A percentile compares a stretch with the other conserved stretches of the same genome.
Conservation (phyloP, 1,140 invertebrate genomes). For the Heliconius eleuchia region DNA sequence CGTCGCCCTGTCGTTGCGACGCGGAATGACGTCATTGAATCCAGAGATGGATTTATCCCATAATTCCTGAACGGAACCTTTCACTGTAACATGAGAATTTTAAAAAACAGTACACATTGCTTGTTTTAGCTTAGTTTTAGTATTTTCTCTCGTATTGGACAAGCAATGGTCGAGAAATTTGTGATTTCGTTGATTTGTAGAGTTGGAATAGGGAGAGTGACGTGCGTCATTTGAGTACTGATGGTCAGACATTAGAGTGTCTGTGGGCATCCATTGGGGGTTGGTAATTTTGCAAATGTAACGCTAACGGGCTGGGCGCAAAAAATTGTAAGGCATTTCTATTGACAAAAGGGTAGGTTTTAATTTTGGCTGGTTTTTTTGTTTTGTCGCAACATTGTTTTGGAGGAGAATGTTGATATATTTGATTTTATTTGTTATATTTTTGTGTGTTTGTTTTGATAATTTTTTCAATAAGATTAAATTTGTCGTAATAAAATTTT, state of each 20-base stretch:
- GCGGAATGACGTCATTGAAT: constrained; percentile 75
- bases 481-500: background rate
- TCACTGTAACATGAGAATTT: background rate
- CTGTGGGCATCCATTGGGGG: constrained; percentile 53
- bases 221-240: constrained; percentile 75
- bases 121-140: background rate
- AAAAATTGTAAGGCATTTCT: constrained; percentile 66
- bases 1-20: constrained; percentile 70
- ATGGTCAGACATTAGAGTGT: constrained; percentile 76
- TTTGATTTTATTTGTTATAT: background rate
- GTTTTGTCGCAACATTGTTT: background rate
- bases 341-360: constrained; percentile 50
- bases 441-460: background rate
- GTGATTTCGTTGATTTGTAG: constrained; percentile 14
- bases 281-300: constrained; percentile 72
- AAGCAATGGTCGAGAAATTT: constrained; percentile 46
- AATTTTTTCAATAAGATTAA: background rate
- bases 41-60: constrained; percentile 75
- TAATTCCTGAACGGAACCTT: constrained; percentile 61
- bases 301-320: constrained; percentile 55
- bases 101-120: constrained; percentile 38
- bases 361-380: constrained; percentile 36
- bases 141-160: background rate
- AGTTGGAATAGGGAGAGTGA: constrained; percentile 65
- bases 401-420: background rate